Evolutionary conservation across 2,113 vertebrate genomes (phyloP).

Genomic region (Podilymbus podiceps): DNA sequence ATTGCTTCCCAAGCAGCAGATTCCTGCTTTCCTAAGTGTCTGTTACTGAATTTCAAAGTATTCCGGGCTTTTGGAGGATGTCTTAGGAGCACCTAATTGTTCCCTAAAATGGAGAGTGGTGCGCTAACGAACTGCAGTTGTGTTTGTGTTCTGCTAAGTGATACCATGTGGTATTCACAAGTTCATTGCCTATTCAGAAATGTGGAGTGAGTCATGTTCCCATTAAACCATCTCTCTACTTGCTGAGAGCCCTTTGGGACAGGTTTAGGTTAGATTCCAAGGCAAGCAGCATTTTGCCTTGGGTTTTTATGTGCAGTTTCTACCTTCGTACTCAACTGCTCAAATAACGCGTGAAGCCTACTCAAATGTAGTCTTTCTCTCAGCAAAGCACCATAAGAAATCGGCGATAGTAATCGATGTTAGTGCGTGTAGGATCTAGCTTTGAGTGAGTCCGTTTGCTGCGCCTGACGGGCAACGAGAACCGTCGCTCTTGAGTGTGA

Average conservation of each 20-base stretch:
- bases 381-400: neutral
- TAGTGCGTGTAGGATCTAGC: neutral
- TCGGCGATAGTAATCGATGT: neutral
- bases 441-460: neutral
- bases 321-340: neutral
- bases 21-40: neutral
- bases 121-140: neutral
- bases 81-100: neutral
- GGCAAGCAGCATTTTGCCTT: neutral
- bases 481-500: accelerated
- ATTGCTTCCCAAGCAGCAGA: neutral
- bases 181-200: neutral
- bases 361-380: too few relatives aligned
- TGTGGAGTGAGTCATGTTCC: neutral
- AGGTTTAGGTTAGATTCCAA: neutral
- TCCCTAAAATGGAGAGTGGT: neutral
- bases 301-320: neutral
- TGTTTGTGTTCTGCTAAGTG: neutral
- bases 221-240: neutral
- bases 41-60: neutral
- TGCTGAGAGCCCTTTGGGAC: neutral
- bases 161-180: neutral
- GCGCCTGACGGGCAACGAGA: too few relatives aligned
- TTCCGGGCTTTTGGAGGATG: neutral
- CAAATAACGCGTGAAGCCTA: accelerated